Base-by-base conservation (phyloP, 2,888 invertebrate genomes). In the Tortricodes alternella region DNA sequence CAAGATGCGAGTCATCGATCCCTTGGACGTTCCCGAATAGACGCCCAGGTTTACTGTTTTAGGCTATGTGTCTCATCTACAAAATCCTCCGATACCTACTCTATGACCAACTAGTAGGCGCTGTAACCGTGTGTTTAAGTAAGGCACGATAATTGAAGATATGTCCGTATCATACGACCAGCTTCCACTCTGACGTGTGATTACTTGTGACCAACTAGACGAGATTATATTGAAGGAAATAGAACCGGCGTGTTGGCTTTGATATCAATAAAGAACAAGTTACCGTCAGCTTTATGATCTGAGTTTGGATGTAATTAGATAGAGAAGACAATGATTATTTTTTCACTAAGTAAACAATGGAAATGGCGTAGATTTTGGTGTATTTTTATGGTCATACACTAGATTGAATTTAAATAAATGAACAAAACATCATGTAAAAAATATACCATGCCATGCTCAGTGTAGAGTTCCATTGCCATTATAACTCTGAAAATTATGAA, bases 111-210 rank as follows among this genome's bases (percentile, higher is more conserved):
- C 73, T 67, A 78, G 80, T 78, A 78, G 77, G 76, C 78, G 71
- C 74, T 67, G 77, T 76, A 76, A 78, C 83, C 79, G 83, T 84
- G 78, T 86, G 80, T 87, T 89, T 89, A 89, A 89, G 89, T 89
- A 89, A 85, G 89, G 89, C 85, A 88, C 88, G 87, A 83, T 89
- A 89, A 89, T 89, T 89, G 87, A 85, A 88, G 87, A 85, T 87
- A 87, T 84, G 83, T 79, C 76, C 66, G 78, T 80, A 85, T 86
- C 81, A 84, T 84, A 83, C 77, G 68, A 74, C 76, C 71, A 71
- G 73, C 73, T 74, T 73, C 69, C 66, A 71, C 60, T 75, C 73
- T 83, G 85, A 85, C 83, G 83, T 78, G 77, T 81, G 82, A 86
- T 86, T 87, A 82, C 75, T 74, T 76, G 29, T 29, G 29, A 29